Conservation (phyloP, 2,797 vertebrate species). For the Lateolabrax maculatus region DNA sequence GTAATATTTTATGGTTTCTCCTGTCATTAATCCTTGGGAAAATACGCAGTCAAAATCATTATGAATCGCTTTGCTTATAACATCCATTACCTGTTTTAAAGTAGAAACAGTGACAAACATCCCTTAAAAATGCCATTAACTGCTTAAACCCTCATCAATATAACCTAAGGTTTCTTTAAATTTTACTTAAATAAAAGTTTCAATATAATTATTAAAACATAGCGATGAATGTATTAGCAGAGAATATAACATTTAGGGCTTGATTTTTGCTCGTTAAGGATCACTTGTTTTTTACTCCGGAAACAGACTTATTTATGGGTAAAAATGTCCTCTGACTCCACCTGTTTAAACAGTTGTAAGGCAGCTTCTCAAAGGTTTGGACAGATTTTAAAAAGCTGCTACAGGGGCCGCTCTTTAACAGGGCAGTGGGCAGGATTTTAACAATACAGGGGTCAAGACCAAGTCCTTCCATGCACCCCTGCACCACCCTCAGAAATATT, state of each 20-base stretch:
- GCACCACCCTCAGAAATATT: no score
- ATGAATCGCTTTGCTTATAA: neutral
- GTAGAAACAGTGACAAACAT: neutral
- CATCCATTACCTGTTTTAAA: neutral
- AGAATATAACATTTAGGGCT: neutral
- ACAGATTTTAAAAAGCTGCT: neutral
- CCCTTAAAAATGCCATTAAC: neutral
- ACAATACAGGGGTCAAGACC: conserved; percentile 12
- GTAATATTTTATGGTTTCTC: neutral
- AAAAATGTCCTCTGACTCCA: neutral
- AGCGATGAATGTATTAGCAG: neutral
- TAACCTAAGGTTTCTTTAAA: neutral
- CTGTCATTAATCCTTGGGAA: neutral
- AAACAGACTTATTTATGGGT: neutral
- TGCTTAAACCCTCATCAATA: accelerated
- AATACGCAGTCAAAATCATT: neutral
- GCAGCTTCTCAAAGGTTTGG: neutral
- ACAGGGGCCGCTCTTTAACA: neutral
- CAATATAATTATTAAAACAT: neutral
- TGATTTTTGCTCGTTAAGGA: neutral
- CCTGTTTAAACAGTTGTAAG: neutral
- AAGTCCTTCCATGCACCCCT: accelerated
- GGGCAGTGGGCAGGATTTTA: neutral
- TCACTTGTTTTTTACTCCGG: neutral
- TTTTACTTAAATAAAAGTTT: neutral